Conservation (phyloP, 2,888 invertebrate genomes). For the Orthosia cruda region DNA sequence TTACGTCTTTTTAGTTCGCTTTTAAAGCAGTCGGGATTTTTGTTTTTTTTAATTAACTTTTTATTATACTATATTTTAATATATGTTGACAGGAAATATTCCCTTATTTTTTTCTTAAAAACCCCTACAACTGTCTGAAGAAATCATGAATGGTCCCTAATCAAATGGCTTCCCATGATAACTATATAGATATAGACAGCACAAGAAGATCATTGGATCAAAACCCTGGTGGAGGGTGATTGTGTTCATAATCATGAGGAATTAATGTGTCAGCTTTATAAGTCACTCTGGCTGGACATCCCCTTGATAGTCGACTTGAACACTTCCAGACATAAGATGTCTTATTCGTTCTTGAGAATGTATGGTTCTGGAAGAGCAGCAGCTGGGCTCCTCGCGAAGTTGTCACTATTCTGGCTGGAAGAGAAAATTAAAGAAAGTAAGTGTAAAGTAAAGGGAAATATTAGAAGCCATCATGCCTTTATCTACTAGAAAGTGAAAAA, state of each 20-base stretch:
- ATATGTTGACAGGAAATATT: too few species aligned
- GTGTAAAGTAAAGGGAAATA: neutral
- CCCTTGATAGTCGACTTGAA: slow-evolving; percentile 51
- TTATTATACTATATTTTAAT: too few species aligned
- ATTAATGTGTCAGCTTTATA: slow-evolving; percentile 10
- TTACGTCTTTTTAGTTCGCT: too few species aligned
- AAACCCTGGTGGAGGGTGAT: slow-evolving; percentile 45
- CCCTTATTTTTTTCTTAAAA: too few species aligned
- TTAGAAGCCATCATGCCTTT: neutral
- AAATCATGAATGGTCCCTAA: too few species aligned
- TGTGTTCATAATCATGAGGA: slow-evolving; percentile 36
- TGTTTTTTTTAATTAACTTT: too few species aligned
- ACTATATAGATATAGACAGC: too few species aligned
- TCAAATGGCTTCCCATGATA: too few species aligned
- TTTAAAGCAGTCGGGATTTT: too few species aligned
- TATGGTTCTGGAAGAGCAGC: slow-evolving; percentile 44
- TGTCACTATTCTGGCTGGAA: slow-evolving; percentile 20
- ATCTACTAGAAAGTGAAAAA: too few species aligned
- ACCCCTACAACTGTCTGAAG: too few species aligned
- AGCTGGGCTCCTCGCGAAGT: slow-evolving; percentile 43
- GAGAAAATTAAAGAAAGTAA: too few species aligned
- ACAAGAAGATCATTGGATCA: neutral
- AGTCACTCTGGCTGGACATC: slow-evolving; percentile 52
- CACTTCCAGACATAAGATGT: slow-evolving; percentile 53
- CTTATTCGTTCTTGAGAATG: slow-evolving; percentile 56